These are phyloP conservation scores for Calephelis perditalis DNA, from an alignment of 2,888 invertebrate species.

Conservation along the genomic window DNA sequence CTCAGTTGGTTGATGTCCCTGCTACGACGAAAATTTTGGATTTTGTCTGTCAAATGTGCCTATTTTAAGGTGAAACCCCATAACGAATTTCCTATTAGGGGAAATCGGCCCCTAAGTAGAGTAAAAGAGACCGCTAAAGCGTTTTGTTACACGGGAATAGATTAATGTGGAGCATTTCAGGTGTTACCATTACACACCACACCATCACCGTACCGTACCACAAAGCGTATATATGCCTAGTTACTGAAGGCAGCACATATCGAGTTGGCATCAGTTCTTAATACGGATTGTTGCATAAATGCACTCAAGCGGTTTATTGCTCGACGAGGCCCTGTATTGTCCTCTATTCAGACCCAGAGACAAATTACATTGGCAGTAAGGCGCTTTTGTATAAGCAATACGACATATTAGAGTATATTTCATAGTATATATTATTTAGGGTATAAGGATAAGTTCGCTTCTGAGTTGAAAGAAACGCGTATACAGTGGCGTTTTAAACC, in stretches of 20 bases:
- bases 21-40: not conserved
- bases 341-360: not conserved
- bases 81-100: not conserved
- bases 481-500: not conserved
- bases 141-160: slow-evolving; percentile 18
- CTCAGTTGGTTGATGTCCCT: slow-evolving; percentile 9
- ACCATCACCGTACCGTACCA: no score
- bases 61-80: not conserved
- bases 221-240: slow-evolving; percentile 17
- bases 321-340: not conserved
- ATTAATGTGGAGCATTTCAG: slow-evolving; percentile 19
- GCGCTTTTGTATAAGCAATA: not conserved
- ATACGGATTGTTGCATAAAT: not conserved
- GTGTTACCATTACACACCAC: no score
- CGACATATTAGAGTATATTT: not conserved
- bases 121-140: slow-evolving; percentile 10
- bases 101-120: not conserved
- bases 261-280: not conserved
- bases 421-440: no score
- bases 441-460: not conserved
- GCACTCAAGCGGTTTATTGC: not conserved
- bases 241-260: not conserved
- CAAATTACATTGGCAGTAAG: not conserved
- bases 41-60: not conserved
- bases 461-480: not conserved